phyloP scores from a whole-genome alignment of 1,140 invertebrate genomes.

The Calephelis virginiensis region DNA sequence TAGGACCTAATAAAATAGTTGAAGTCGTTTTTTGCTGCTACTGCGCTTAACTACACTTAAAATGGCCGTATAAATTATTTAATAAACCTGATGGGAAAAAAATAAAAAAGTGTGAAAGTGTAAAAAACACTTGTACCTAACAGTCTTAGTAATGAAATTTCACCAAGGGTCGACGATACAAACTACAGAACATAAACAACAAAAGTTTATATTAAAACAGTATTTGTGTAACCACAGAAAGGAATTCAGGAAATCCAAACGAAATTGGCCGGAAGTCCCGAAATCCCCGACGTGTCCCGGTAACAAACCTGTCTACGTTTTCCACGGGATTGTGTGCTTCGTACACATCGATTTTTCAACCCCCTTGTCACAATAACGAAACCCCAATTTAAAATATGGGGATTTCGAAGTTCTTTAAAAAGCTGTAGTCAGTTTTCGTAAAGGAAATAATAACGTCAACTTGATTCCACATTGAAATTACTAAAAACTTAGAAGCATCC shows the following conservation, averaged over 20 bases:
- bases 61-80: too few relatives aligned
- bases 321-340: conserved; percentile 1
- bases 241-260: conserved; percentile 29
- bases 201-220: background rate
- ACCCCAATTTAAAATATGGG: background rate
- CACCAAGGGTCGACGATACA: too few relatives aligned
- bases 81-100: too few relatives aligned
- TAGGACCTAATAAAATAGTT: too few relatives aligned
- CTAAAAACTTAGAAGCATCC: too few relatives aligned
- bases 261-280: conserved; percentile 29
- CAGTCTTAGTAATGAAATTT: too few relatives aligned
- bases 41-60: too few relatives aligned
- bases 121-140: background rate
- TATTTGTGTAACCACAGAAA: conserved; percentile 12
- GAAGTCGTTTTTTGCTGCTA: too few relatives aligned
- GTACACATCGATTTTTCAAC: background rate
- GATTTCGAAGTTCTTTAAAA: too few relatives aligned
- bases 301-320: conserved; percentile 6
- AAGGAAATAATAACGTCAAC: too few relatives aligned
- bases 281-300: conserved; percentile 22
- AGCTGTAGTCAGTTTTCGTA: too few relatives aligned
- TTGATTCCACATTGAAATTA: too few relatives aligned
- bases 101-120: background rate
- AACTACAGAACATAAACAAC: background rate
- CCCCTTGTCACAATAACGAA: background rate